Base-by-base conservation (phyloP, 2,113 vertebrate species). In the Stegostoma tigrinum region DNA sequence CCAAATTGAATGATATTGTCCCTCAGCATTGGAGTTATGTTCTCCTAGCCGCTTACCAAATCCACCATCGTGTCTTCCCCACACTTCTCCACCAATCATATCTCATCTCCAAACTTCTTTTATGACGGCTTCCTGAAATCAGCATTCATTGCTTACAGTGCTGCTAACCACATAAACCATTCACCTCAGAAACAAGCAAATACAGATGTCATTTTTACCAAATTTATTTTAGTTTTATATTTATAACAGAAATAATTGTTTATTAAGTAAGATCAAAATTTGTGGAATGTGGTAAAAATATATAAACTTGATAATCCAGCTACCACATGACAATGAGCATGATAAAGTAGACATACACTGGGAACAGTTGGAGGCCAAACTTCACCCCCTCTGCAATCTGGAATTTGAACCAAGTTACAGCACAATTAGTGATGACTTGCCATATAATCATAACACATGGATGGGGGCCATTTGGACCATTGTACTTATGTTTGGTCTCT, bases 231-330 rank as follows among this genome's bases (percentile, higher is more conserved):
- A 93, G 38, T 93, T 93, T 75, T 27, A 34, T 12, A 70, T 52
- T 95, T 95, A 75, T 72, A 95, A 95, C 27, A 90, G 87, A 90
- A 5, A 90, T 55, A 48, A 66, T 48, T 95, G 23, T 72, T 48
- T 52, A 30, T 72, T 70, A 42, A 48, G 68, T 15, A 52, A 95
- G 45, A 27, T 12, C 42, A 95, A 48, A 17, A 14, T 52, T 75
- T 93, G n/a, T 66, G 94, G 10, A 42, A 72, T 12, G 38, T 15
- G 38, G 24, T 23, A 95, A 52, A 72, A 72, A 34, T 48, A 95
- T n/a, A 52, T 30, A 72, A 34, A 91, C 2, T 42, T 95, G 24
- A 95, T 27, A 30, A 23, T 95, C 23, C 12, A 70, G 67, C 48
- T 72, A 72, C 38, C 23, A 23, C 68, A 42, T 67, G 45, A 94